Percentiles rank a stretch among this genome's conserved stretches.
Evolutionary conservation across 30 jellyfish, hydroid and myxozoan genomes (phyloP).

Genomic region (Hydra vulgaris): DNA sequence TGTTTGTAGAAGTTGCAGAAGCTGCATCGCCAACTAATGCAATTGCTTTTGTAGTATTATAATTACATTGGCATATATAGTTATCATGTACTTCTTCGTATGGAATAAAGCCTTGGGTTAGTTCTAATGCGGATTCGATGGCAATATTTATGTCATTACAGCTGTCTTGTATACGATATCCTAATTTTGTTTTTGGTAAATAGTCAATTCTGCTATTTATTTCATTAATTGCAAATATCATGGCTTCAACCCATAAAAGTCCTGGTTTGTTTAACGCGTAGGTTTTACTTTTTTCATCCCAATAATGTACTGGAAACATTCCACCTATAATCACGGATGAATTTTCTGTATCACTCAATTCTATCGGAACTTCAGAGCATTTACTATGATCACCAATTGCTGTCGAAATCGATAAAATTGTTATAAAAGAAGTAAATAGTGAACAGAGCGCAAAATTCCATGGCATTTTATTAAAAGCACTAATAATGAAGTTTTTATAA

Average conservation of each 20-base stretch:
- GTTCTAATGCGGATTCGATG: constrained; percentile 56
- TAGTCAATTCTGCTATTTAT: constrained; percentile 47
- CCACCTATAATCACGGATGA: constrained; percentile 72
- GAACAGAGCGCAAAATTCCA: no score
- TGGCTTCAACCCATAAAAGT: no score
- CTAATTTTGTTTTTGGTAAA: constrained; percentile 54
- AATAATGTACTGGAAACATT: constrained; percentile 80
- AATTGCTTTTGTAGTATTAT: constrained; percentile 33
- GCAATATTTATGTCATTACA: constrained; percentile 73
- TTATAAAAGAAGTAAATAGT: no score
- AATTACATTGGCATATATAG: constrained; percentile 44
- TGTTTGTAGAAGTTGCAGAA: constrained; percentile 67
- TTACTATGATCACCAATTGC: no score
- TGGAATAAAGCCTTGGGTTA: constrained; percentile 25
- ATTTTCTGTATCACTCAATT: background rate
- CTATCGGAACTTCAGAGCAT: no score
- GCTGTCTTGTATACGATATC: constrained; percentile 71
- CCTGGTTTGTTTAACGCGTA: constrained; percentile 48
- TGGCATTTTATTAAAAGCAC: no score
- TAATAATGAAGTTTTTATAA: no score
- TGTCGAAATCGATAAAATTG: no score
- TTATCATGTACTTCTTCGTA: background rate
- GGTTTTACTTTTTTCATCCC: constrained; percentile 9
- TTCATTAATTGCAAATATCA: constrained; percentile 74
- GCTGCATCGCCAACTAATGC: constrained; percentile 95